Base-by-base conservation (phyloP, 2,113 vertebrate species). In the Platycercus adscitus region DNA sequence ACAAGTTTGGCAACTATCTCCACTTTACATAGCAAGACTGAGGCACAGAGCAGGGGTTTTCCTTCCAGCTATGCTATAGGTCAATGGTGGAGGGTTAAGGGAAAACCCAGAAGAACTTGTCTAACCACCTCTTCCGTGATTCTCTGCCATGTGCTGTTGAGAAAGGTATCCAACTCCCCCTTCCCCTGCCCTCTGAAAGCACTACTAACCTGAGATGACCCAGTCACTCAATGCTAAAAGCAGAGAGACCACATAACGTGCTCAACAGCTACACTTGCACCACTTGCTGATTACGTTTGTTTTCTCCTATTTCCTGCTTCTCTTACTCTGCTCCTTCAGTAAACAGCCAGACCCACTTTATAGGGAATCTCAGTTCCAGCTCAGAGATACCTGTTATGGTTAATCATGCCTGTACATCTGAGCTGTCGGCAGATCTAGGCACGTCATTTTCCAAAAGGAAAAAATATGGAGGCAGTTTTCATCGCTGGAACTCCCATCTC, bases 401-500 rank as follows among this genome's bases (percentile, higher is more conserved):
- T 86, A 50, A 87, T 81, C 79, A 11, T 3, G 19, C n/a, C 91
- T 35, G 65, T 8, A 63, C 68, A 83, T 71, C 94, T 83, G 55
- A 86, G 79, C 85, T 75, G 68, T 78, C 88, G 81, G 80, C 55
- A 56, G 49, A 89, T 31, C 39, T 44, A 60, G 64, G 73, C 77
- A 80, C 53, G 50, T 83, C 82, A 29, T 91, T 72, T 95, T 93
- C 82, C 77, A 61, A 56, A 71, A 81, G 44, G 20, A 33, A 81
- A 87, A 86, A 88, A 33, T 47, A 46, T 3, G 31, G 80, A 89
- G 76, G 64, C 65, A 82, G 68, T 72, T 91, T 81, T 33, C 92
- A 82, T 56, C 91, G 91, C 65, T 83, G 72, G 39, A 95, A 86
- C 43, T 91, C 61, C 79, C 71, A 81, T 58, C 66, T 81, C 93